phyloP scores from a whole-genome alignment of 2,113 vertebrate species.

The Mormyrus iriodes region DNA sequence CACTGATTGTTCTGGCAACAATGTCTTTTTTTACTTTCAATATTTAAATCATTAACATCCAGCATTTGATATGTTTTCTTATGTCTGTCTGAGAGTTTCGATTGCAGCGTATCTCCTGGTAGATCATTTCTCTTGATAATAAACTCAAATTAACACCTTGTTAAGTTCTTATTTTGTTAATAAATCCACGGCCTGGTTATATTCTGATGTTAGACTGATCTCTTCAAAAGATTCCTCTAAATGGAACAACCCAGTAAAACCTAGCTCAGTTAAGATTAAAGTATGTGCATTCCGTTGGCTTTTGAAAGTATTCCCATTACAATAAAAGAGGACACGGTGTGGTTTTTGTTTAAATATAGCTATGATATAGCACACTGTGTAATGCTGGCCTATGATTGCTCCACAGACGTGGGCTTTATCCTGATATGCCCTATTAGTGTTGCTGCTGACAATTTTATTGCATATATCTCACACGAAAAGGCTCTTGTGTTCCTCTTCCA shows the following conservation, averaged over 20 bases:
- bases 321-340: neutral
- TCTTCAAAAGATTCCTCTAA: neutral
- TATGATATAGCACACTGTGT: neutral
- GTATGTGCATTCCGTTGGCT: neutral
- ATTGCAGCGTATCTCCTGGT: neutral
- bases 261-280: neutral
- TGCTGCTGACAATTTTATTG: neutral
- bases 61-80: neutral
- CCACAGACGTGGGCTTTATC: neutral
- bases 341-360: neutral
- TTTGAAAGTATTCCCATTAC: neutral
- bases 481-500: neutral
- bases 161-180: neutral
- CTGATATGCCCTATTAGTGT: neutral
- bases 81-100: neutral
- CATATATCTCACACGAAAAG: slow-evolving; percentile 1
- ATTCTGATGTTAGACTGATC: neutral
- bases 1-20: neutral
- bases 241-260: neutral
- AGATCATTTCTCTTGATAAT: neutral
- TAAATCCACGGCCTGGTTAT: neutral
- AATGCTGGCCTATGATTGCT: neutral
- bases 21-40: neutral
- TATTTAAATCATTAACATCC: neutral
- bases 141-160: neutral